Conservation (phyloP, 2,113 vertebrate species). For the Plestiodon gilberti region DNA sequence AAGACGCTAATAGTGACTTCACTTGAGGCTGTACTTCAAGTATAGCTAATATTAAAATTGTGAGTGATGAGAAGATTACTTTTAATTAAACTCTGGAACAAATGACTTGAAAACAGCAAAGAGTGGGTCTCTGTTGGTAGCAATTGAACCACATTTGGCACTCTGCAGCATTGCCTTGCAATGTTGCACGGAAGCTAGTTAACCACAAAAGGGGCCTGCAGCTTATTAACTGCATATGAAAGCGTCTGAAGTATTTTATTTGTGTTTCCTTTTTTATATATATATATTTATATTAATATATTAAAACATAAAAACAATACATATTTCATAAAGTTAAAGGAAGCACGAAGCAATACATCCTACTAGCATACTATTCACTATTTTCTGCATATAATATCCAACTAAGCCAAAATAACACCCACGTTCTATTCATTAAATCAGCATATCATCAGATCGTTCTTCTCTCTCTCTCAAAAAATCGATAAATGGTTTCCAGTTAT, state of each 20-base stretch:
- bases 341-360: too few relatives aligned
- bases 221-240: constrained; percentile 10
- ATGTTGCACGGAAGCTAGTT: not conserved
- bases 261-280: constrained; percentile 37
- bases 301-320: too few relatives aligned
- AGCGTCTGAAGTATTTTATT: constrained; percentile 38
- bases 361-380: too few relatives aligned
- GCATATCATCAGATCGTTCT: too few relatives aligned
- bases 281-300: too few relatives aligned
- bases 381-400: too few relatives aligned
- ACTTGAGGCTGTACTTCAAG: not conserved
- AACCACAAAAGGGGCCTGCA: constrained; percentile 6
- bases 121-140: not conserved
- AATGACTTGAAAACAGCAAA: not conserved
- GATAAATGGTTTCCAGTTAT: too few relatives aligned
- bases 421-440: too few relatives aligned
- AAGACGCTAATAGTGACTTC: not conserved
- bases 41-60: constrained; percentile 10
- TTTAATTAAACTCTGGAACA: not conserved
- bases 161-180: constrained; percentile 19
- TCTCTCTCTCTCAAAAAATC: too few relatives aligned
- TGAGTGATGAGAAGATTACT: too few relatives aligned
- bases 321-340: too few relatives aligned
- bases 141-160: not conserved
- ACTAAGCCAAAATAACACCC: too few relatives aligned